Base-by-base conservation (phyloP, 1,140 invertebrate genomes). In the Onthophagus taurus region DNA sequence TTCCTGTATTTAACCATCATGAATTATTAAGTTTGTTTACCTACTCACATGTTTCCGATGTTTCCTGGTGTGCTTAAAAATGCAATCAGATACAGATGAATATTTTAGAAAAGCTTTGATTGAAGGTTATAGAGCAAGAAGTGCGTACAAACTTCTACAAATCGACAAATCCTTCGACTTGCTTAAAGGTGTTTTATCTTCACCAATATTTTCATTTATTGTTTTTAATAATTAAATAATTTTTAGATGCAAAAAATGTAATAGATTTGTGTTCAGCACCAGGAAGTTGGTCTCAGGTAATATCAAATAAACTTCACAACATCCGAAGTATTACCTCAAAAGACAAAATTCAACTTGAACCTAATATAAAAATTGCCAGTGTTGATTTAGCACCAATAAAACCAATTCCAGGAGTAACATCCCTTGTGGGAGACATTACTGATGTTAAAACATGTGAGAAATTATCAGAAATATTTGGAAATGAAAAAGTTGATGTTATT, bases 111-210 rank as follows among this genome's bases (percentile, higher is more conserved):
- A 41, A 41, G 38, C 38, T 2, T 9, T 29, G 14, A 7, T 26
- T 26, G 38, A 26, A 18, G 38, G 38, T 21, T 41, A 30, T 26
- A 12, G 19, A 17, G 38, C 38, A 3, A 18, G 38, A 6, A 41
- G 38, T 29, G 38, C 38, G 5, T 41, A 29, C 29, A 41, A 41
- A 29, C 23, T 41, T 11, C 16, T 41, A 29, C 38, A 41, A 41
- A 26, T 41, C 16, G 38, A 41, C n/a, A 16, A 29, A 13, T 11
- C 18, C 6, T 41, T 29, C 21, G 29, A 41, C 29, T 21, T 41
- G 29, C 29, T 41, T 4, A 16, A 41, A 26, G 26, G 38, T 41
- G n/a, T 31, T 7, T 26, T 7, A 26, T n/a, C n/a, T n/a, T n/a
- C n/a, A 26, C 7, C 9, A 33, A 6, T 13, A 8, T 33, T 6